Conservation (phyloP, 92 coral and sea anemone species). For the Porites cylindrica region DNA sequence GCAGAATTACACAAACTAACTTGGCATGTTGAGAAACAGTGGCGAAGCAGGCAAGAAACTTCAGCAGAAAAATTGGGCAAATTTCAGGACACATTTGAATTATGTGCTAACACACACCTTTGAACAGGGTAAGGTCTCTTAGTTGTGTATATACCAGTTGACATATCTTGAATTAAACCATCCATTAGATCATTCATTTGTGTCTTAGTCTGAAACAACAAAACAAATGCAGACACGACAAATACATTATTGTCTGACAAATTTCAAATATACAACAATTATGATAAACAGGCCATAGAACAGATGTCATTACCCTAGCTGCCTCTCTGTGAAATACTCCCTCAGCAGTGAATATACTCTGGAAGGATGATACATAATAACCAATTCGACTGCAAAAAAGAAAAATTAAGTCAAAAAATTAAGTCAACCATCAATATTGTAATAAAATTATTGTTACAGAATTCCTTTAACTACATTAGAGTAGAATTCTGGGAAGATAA, state of each 20-base stretch:
- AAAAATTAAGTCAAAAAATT: background rate
- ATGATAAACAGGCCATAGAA: background rate
- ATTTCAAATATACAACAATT: background rate
- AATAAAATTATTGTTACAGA: background rate
- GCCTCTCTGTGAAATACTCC: constrained; percentile 98
- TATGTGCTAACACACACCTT: constrained; percentile 52
- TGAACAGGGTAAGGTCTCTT: constrained; percentile 91
- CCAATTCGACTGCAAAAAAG: constrained; percentile 88
- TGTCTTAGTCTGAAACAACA: constrained; percentile 83
- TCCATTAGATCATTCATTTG: constrained; percentile 97
- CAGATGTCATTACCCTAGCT: constrained; percentile 68
- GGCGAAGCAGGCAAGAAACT: no score
- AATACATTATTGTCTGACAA: background rate
- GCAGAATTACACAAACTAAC: no score
- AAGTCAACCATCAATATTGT: background rate
- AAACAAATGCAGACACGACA: background rate
- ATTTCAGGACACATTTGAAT: background rate
- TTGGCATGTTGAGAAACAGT: no score
- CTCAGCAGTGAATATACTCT: constrained; percentile 98
- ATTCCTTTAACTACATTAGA: no score
- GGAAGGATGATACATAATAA: constrained; percentile 96
- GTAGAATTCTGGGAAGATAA: no score
- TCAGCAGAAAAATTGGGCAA: no score
- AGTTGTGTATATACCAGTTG: constrained; percentile 94
- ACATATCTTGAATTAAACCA: constrained; percentile 89